Conservation (phyloP, 2,113 vertebrate species). For the Osmerus mordax region DNA sequence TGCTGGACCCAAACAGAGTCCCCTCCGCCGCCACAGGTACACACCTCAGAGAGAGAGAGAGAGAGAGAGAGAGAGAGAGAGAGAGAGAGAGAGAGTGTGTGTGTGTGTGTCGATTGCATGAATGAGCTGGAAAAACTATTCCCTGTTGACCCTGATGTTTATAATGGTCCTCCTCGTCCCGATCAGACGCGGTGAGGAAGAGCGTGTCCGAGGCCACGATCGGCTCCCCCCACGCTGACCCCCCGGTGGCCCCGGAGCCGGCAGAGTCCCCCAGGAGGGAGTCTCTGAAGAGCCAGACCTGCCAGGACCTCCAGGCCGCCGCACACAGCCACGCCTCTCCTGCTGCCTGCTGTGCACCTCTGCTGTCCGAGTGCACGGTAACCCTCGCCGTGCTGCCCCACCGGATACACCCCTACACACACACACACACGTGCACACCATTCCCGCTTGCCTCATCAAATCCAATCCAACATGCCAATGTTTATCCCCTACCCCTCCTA, state of each 20-base stretch:
- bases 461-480: no score
- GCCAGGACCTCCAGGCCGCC: conserved; percentile 69
- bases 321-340: conserved; percentile 20
- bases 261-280: conserved; percentile 52
- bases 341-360: conserved; percentile 30
- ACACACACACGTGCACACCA: neutral
- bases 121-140: neutral
- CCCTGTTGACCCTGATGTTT: neutral
- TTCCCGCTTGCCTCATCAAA: no score
- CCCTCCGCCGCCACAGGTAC: conserved; percentile 48
- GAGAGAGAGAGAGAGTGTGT: neutral
- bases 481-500: no score
- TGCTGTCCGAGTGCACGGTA: conserved; percentile 35
- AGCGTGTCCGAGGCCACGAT: conserved; percentile 80
- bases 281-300: conserved; percentile 77
- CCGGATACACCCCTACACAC: neutral
- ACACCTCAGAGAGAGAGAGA: neutral
- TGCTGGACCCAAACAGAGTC: conserved; percentile 72
- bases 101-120: conserved; percentile 12
- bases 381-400: neutral
- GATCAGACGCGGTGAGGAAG: conserved; percentile 72
- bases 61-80: conserved; percentile 4
- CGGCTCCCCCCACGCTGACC: conserved; percentile 64
- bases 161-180: neutral
- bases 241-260: conserved; percentile 46